Evolutionary conservation across 2,888 invertebrate species (phyloP).

Genomic region (Cerastis rubricosa): DNA sequence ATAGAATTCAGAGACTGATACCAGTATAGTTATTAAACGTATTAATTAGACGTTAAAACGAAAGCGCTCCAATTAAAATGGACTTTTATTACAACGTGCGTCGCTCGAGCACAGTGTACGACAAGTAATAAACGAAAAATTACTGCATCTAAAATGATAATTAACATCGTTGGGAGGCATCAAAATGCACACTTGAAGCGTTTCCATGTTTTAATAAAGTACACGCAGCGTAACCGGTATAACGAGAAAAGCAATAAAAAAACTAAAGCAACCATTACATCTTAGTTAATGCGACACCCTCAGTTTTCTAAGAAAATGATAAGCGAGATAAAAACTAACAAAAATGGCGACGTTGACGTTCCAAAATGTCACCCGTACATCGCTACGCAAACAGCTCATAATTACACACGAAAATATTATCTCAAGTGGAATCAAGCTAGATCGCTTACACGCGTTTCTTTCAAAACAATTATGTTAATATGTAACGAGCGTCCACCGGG

Average conservation of each 20-base stretch:
- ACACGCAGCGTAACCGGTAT: constrained; percentile 73
- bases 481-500: constrained; percentile 72
- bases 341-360: constrained; percentile 77
- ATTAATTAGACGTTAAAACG: constrained; percentile 82
- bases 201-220: constrained; percentile 71
- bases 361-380: constrained; percentile 79
- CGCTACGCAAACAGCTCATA: constrained; percentile 87
- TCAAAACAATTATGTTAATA: constrained; percentile 88
- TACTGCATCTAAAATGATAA: constrained; percentile 80
- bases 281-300: constrained; percentile 75
- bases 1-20: constrained; percentile 67
- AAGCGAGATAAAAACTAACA: constrained; percentile 76
- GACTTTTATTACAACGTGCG: constrained; percentile 78
- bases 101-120: constrained; percentile 74
- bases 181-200: constrained; percentile 74
- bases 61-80: constrained; percentile 84
- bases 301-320: constrained; percentile 70
- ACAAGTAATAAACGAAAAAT: constrained; percentile 84
- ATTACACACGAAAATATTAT: constrained; percentile 80
- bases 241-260: constrained; percentile 76
- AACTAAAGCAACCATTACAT: constrained; percentile 75
- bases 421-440: constrained; percentile 85
- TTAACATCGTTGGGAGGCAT: constrained; percentile 80
- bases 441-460: constrained; percentile 85
- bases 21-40: constrained; percentile 79